Base-by-base conservation (phyloP, 2,888 invertebrate species). In the Ecliptopera silaceata region DNA sequence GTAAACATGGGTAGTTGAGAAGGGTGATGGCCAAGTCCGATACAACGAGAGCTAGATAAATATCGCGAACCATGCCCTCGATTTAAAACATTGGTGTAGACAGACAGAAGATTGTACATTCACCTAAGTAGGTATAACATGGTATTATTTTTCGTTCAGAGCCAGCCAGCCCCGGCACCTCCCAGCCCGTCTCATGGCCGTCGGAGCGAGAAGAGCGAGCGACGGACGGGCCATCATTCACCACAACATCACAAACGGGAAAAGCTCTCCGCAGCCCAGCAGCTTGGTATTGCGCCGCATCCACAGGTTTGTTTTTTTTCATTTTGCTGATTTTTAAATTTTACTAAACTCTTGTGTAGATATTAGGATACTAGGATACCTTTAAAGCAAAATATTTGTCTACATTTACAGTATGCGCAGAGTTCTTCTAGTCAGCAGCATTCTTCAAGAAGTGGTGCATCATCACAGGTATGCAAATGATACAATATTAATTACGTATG, bases 211-310 rank as follows among this genome's bases (percentile, higher is more conserved):
- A 88, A 88, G 60, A 79, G 88, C 1, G 88, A 91, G 66, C 75
- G 88, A 12, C 82, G 90, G 8, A 77, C 89, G 5, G 91, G 91
- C 4, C 88, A 89, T 61, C 91, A 91, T 58, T 90, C 89, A 0
- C 90, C 91, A 1, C 90, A 90, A 51, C 90, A 89, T 54, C 89
- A 90, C 65, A 88, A 90, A 63, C 70, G 90, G 18, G 90, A 92
- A 72, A 91, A 91, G 53, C 83, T 91, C 4, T 88, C 91, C 1
- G 91, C 91, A 5, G 91, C 91, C 0, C 92, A 92, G 61, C 91
- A 92, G 56, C 79, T 92, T 5, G 91, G 91, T 31, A 85, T 91
- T 32, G 85, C 82, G 1, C 87, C 88, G 10, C 91, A 91, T 71
- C 90, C 91, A 12, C 91, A 90, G 81, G 89, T 89, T 10, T 1